These are phyloP conservation scores for Oscheius sp. DNA, from an alignment of 2,888 invertebrate species.

Conservation along the genomic window DNA sequence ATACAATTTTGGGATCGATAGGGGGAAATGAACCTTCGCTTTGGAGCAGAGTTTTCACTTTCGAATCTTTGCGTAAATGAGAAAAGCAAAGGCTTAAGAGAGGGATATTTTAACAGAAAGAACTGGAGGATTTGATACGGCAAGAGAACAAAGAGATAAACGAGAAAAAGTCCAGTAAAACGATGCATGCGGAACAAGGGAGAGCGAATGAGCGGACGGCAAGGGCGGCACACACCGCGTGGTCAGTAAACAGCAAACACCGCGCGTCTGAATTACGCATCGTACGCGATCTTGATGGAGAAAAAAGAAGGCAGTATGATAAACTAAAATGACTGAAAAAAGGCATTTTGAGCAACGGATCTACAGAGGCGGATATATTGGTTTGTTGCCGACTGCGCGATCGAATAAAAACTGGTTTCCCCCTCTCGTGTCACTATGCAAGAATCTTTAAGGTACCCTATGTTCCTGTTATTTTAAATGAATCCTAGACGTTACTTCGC, in stretches of 20 bases:
- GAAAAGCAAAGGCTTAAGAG: background rate
- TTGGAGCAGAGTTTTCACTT: background rate
- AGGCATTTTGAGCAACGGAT: no score
- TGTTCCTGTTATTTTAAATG: no score
- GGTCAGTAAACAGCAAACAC: constrained; percentile 26
- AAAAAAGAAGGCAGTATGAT: background rate
- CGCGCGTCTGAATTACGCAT: background rate
- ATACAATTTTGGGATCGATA: background rate
- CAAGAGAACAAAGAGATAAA: background rate
- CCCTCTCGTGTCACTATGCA: no score
- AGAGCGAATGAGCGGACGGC: background rate
- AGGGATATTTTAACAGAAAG: background rate
- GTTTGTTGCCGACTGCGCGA: no score
- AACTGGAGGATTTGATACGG: background rate
- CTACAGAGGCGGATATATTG: no score
- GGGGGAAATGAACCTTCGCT: background rate
- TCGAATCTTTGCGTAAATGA: background rate
- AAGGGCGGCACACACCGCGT: constrained; percentile 23
- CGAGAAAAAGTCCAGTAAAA: background rate
- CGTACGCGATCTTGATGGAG: background rate
- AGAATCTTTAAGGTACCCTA: no score
- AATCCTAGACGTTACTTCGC: no score
- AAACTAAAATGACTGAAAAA: no score
- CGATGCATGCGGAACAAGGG: background rate
- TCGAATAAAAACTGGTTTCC: no score